Base-by-base conservation (phyloP, 2,797 vertebrate species). In the Chiroxiphia lanceolata region DNA sequence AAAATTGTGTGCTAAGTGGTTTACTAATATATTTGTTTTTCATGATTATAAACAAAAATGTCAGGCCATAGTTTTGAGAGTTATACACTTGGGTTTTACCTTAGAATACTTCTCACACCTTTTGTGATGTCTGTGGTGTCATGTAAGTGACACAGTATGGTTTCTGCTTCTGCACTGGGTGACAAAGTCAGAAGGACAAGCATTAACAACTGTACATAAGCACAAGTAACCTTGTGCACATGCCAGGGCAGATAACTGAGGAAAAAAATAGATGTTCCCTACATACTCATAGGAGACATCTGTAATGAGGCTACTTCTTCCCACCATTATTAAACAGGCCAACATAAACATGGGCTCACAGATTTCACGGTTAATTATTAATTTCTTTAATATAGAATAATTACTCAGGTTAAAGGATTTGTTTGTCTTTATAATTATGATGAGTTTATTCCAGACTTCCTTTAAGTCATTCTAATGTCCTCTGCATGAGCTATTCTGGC, bases 401-500 rank as follows among this genome's bases (percentile, higher is more conserved):
- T 88, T 83, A 86, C 29, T 50, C 33, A 44, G 71, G 45, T 36
- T 81, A 80, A 69, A 78, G 36, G 12, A 65, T 83, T 87, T 80
- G 27, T 4, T 87, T 77, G 89, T 44, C 60, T 94, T 77, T 90
- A 26, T 93, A 75, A 89, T 91, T 92, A 64, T 25, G 53, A 83
- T 36, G 15, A 91, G 54, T 84, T 94, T 75, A 88, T 92, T 88
- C 70, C 50, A 65, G 47, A 59, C 68, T 87, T 89, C 83, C 63
- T 94, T 75, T 93, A 91, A 91, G 53, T 81, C 60, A 71, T 61
- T 81, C 65, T 78, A 45, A 91, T 78, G 69, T 61, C 38, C 72
- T 83, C 79, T 81, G 18, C 85, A 69, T 67, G 53, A 75, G 61
- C 36, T 86, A 20, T 84, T 89, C 47, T 92, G 61, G 50, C 47